Percentiles rank a stretch among this genome's conserved stretches.
Conservation (phyloP, 2,797 vertebrate genomes). For the Aselliscus stoliczkanus region DNA sequence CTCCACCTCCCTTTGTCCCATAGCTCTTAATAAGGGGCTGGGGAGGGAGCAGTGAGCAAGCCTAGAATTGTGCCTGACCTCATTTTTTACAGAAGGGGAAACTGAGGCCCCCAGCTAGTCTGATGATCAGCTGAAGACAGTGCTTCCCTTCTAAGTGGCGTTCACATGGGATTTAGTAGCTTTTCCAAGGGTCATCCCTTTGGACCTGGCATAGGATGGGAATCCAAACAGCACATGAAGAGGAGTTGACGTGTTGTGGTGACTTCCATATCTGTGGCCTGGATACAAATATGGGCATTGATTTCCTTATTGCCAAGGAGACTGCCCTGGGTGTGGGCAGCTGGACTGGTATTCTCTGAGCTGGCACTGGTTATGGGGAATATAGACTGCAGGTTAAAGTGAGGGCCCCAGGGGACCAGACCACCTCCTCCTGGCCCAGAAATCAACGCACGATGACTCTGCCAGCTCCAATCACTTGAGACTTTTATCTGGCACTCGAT, state of each 20-base stretch:
- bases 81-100: not conserved
- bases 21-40: not conserved
- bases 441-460: not conserved
- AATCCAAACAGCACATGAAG: not conserved
- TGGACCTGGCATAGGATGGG: not conserved
- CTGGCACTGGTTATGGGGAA: not conserved
- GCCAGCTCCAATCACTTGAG: not conserved
- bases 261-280: not conserved
- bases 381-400: not conserved
- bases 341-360: not conserved
- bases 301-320: conserved; percentile 17
- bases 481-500: conserved; percentile 47
- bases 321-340: not conserved
- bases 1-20: not conserved
- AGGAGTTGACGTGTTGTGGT: not conserved
- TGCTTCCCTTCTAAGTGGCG: not conserved
- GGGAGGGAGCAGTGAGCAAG: not conserved
- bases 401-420: not conserved
- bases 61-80: not conserved
- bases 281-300: not conserved
- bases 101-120: not conserved
- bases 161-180: not conserved
- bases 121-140: not conserved
- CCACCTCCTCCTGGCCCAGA: not conserved
- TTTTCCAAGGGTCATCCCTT: not conserved